Evolutionary conservation across 2,888 invertebrate genomes (phyloP).

Genomic region (Suillia variegata): DNA sequence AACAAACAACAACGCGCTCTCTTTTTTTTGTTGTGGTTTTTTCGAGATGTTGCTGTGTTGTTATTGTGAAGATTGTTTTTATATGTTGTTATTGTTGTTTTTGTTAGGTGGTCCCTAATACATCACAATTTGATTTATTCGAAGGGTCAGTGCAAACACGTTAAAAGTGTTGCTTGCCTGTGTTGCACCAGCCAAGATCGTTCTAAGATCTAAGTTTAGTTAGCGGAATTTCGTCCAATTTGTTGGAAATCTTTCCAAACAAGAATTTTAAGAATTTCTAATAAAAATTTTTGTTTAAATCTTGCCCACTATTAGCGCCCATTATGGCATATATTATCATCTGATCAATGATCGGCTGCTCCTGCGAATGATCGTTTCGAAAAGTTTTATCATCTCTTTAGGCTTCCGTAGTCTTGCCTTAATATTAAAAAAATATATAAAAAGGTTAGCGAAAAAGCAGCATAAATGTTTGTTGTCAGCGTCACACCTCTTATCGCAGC

Average conservation of each 20-base stretch:
- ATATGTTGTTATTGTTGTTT: slow-evolving; percentile 15
- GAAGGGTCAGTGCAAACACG: background rate
- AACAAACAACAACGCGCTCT: background rate
- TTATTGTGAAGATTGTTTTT: slow-evolving; percentile 5
- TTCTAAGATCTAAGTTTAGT: too few relatives aligned
- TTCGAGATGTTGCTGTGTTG: background rate
- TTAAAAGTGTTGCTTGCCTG: too few relatives aligned
- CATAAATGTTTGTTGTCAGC: slow-evolving; percentile 1
- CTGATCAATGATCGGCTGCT: too few relatives aligned
- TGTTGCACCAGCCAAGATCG: too few relatives aligned
- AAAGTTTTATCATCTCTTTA: background rate
- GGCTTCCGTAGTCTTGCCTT: background rate
- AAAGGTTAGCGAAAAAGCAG: too few relatives aligned
- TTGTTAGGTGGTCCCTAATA: slow-evolving; percentile 25
- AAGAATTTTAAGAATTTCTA: background rate
- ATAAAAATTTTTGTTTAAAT: background rate
- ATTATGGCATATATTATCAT: too few relatives aligned
- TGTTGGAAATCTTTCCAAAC: too few relatives aligned
- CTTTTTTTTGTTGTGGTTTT: slow-evolving; percentile 5
- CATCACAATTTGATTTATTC: slow-evolving; percentile 24
- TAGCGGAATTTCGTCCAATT: too few relatives aligned
- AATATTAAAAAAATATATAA: background rate
- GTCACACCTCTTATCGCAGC: slow-evolving; percentile 14
- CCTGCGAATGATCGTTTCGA: too few relatives aligned
- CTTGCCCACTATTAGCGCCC: too few relatives aligned